Base-by-base conservation (phyloP, 2,888 invertebrate genomes). In the Phrixothrix hirtus region DNA sequence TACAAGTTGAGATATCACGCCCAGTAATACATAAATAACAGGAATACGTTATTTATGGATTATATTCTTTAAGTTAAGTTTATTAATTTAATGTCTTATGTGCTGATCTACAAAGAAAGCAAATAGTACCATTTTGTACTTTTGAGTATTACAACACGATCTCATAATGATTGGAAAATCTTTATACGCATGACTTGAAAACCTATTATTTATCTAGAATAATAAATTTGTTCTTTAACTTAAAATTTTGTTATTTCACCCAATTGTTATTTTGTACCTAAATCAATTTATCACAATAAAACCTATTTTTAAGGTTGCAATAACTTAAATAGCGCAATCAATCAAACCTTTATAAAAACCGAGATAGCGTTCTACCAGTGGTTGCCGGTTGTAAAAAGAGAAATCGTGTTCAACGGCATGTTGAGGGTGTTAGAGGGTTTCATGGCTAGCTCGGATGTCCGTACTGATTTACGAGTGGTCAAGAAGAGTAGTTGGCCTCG, bases 391-490 rank as follows among this genome's bases (percentile, higher is more conserved):
- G 43, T 50, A 44, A 50, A 50, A 50, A 50, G 50, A 50, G 38
- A 44, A 50, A 50, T 44, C 44, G 44, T 38, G 44, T 50, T 44
- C 44, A 14, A 37, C 37, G 44, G 32, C 43, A 44, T 32, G 36
- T 44, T 38, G 44, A 38, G 44, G 50, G 29, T 43, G 50, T 43
- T 50, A 36, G 44, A 34, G 37, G 44, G 38, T 50, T 50, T 50
- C 50, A 44, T 50, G 44, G 50, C 44, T 25, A 31, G 38, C 38
- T 46, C 37, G 37, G 46, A 46, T 46, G 46, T 46, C 46, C 38
- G 46, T 38, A 38, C 50, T 50, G 50, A 50, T 50, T 50, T 50
- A 50, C 50, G 50, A 44, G 50, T 50, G 44, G 44, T 38, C 44
- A 44, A 43, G 50, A 44, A 50, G 43, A 44, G 44, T 39, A 34